phyloP scores from a whole-genome alignment of 2,797 vertebrate genomes.

The Lophius americanus region DNA sequence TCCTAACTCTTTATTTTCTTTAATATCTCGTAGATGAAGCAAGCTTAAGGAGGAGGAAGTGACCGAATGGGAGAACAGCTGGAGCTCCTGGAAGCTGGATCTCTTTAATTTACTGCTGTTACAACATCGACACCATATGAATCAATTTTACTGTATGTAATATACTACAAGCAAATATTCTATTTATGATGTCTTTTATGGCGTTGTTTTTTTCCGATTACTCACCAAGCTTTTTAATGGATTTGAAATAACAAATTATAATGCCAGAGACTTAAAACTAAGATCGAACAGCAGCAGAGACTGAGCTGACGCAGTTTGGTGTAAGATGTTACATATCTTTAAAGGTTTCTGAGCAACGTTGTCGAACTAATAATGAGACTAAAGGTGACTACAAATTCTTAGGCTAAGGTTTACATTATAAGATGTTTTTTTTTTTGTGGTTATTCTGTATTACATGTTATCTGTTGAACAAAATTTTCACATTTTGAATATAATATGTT shows the following conservation, averaged over 20 bases:
- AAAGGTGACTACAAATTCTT: too few relatives aligned
- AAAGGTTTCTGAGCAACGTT: too few relatives aligned
- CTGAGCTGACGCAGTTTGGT: too few relatives aligned
- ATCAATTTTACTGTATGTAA: neutral
- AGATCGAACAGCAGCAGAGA: too few relatives aligned
- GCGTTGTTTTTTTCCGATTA: too few relatives aligned
- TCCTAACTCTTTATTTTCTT: neutral
- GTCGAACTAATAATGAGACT: too few relatives aligned
- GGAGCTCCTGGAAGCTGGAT: neutral
- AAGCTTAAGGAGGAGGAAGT: slow-evolving; percentile 66
- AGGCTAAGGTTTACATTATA: too few relatives aligned
- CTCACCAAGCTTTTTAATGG: too few relatives aligned
- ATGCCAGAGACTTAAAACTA: too few relatives aligned
- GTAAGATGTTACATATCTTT: too few relatives aligned
- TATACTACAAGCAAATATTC: slow-evolving; percentile 11
- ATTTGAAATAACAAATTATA: too few relatives aligned
- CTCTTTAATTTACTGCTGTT: slow-evolving; percentile 1
- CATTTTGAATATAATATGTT: slow-evolving; percentile 15
- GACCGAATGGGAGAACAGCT: slow-evolving; percentile 14
- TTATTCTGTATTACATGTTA: neutral
- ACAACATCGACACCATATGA: neutral
- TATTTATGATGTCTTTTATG: too few relatives aligned
- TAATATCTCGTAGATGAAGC: slow-evolving; percentile 70
- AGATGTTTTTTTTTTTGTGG: neutral
- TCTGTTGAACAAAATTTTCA: slow-evolving; percentile 24